These are phyloP conservation scores for Periplaneta americana DNA, from an alignment of 1,140 invertebrate species.

Conservation along the genomic window DNA sequence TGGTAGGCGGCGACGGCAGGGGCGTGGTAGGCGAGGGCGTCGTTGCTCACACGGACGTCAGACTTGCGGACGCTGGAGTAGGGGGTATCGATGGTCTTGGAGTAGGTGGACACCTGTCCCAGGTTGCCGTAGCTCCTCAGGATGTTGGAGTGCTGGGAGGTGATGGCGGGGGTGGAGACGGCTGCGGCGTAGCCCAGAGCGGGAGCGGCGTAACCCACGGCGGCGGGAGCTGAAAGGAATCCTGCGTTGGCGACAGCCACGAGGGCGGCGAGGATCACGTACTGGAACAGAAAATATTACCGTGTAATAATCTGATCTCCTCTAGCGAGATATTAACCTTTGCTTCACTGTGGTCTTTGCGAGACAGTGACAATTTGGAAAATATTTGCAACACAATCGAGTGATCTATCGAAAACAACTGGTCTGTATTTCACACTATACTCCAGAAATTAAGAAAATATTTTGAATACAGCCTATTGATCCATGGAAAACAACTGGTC, in stretches of 20 bases:
- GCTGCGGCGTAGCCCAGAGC: slow-evolving; percentile 20
- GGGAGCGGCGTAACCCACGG: slow-evolving; percentile 21
- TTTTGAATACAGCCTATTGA: no score
- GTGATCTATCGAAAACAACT: no score
- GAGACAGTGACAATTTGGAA: no score
- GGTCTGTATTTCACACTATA: no score
- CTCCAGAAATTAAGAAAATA: no score
- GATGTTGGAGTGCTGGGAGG: slow-evolving; percentile 31
- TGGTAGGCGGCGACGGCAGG: slow-evolving; percentile 25
- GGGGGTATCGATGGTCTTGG: slow-evolving; percentile 34
- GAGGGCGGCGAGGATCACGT: slow-evolving; percentile 29
- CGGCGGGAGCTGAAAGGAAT: slow-evolving; percentile 15
- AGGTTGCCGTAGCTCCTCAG: slow-evolving; percentile 32
- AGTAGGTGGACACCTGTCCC: slow-evolving; percentile 33
- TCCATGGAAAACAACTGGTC: no score
- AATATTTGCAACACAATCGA: no score
- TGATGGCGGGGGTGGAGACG: slow-evolving; percentile 25
- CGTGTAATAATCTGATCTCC: no score
- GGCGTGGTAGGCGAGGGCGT: slow-evolving; percentile 27
- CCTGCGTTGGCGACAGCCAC: slow-evolving; percentile 12
- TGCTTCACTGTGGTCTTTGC: no score
- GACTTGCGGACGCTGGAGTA: slow-evolving; percentile 34
- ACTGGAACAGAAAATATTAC: slow-evolving; percentile 3
- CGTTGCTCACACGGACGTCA: slow-evolving; percentile 37
- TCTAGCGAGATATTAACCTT: no score